Evolutionary conservation across 2,113 vertebrate species (phyloP).

Genomic region (Myrmophylax atrothorax): DNA sequence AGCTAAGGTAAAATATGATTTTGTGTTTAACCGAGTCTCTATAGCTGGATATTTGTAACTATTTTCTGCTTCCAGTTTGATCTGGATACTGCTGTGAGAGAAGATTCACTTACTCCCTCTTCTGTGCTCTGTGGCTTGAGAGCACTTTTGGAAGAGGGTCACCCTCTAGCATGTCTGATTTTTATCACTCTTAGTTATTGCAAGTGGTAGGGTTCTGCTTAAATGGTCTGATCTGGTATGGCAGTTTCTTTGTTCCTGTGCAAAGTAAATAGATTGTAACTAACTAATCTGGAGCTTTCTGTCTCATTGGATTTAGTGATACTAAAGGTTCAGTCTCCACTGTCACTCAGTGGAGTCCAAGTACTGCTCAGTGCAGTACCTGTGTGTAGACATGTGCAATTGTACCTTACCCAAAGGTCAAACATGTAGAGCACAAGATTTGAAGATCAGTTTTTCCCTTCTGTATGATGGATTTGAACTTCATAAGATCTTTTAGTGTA

Average conservation of each 20-base stretch:
- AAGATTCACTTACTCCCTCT: not conserved
- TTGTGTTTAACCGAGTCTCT: not conserved
- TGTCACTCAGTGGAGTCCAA: not conserved
- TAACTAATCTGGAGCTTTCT: slow-evolving; percentile 61
- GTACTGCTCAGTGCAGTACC: not conserved
- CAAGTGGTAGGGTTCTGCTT: slow-evolving; percentile 45
- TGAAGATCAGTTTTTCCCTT: not conserved
- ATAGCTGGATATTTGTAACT: not conserved
- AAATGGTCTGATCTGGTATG: slow-evolving; percentile 57
- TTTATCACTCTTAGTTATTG: slow-evolving; percentile 60
- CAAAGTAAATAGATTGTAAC: slow-evolving; percentile 66
- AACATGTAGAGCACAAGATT: not conserved
- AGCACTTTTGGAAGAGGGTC: slow-evolving; percentile 8
- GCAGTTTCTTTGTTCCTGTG: slow-evolving; percentile 67
- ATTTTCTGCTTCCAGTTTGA: not conserved
- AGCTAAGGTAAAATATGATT: not conserved
- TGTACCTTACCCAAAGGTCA: not conserved
- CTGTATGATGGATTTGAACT: not conserved
- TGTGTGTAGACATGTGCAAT: not conserved
- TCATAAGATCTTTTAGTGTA: not conserved
- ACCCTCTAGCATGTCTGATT: slow-evolving; percentile 5
- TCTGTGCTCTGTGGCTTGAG: not conserved
- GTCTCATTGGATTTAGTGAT: slow-evolving; percentile 48
- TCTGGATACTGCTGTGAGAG: not conserved
- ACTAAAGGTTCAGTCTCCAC: not conserved